These are phyloP conservation scores for Paragorgia papillata DNA, from an alignment of 92 coral and sea anemone species.

Conservation along the genomic window DNA sequence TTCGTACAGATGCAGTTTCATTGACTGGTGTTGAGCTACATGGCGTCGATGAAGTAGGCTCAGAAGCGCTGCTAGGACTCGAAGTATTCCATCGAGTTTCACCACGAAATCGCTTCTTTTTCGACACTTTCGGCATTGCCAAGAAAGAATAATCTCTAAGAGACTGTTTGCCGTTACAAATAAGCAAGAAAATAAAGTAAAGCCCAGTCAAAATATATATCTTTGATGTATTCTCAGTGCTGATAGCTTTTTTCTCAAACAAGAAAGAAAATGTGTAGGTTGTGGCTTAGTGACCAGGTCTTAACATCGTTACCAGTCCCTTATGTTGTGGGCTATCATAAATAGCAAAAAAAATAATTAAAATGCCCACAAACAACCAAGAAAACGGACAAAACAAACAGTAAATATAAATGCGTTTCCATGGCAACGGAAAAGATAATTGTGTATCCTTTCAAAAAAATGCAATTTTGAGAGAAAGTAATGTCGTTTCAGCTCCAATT, in stretches of 20 bases:
- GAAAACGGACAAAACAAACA: neutral
- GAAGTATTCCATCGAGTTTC: constrained; percentile 9
- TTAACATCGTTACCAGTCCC: too few species aligned
- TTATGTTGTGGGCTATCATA: neutral
- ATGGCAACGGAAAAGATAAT: neutral
- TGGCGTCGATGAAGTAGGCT: constrained; percentile 22
- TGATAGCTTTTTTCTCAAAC: constrained; percentile 14
- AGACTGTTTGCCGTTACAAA: neutral
- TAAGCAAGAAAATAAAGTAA: neutral
- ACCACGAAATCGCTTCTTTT: too few species aligned
- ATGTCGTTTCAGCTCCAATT: neutral
- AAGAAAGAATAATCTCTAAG: too few species aligned
- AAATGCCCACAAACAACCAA: constrained; percentile 1
- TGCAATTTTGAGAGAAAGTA: constrained; percentile 9
- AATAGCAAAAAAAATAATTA: neutral
- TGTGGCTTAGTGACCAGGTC: constrained; percentile 16
- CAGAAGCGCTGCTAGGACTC: constrained; percentile 15
- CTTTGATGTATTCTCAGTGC: too few species aligned
- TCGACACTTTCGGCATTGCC: too few species aligned
- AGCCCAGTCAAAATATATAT: too few species aligned
- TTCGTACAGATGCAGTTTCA: constrained; percentile 23
- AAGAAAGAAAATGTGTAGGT: neutral
- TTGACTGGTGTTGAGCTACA: constrained; percentile 13
- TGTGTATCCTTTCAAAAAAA: constrained; percentile 4
- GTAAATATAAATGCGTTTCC: constrained; percentile 11